These are phyloP conservation scores for Andinoacara biseriatus DNA, from an alignment of 2,113 vertebrate species.

Conservation along the genomic window DNA sequence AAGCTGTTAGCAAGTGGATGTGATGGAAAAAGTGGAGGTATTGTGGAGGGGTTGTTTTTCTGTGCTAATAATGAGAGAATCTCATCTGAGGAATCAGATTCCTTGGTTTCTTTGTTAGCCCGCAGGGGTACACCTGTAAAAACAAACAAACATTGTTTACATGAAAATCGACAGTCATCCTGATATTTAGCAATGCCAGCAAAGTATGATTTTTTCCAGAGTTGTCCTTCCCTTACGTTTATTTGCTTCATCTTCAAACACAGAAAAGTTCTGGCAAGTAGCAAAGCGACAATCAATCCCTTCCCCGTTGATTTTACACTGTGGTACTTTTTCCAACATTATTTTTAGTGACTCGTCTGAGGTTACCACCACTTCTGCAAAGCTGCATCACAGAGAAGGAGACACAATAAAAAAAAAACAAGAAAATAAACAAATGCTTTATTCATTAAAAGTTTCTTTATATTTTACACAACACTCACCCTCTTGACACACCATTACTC, in stretches of 20 bases:
- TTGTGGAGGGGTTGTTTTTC: constrained; percentile 34
- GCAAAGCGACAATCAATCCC: constrained; percentile 89
- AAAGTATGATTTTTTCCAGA: neutral
- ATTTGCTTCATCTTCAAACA: constrained; percentile 91
- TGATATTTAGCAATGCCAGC: neutral
- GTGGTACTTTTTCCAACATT: constrained; percentile 88
- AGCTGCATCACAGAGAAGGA: constrained; percentile 75
- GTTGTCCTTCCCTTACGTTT: constrained; percentile 85
- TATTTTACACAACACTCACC: constrained; percentile 79
- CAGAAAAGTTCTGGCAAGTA: constrained; percentile 87
- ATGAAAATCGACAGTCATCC: neutral
- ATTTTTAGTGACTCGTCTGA: constrained; percentile 89
- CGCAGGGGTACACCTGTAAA: constrained; percentile 85
- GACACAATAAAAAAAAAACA: neutral
- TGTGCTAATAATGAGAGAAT: constrained; percentile 71
- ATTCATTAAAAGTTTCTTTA: neutral
- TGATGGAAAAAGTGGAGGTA: constrained; percentile 55
- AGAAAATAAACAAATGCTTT: neutral
- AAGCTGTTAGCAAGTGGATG: constrained; percentile 48
- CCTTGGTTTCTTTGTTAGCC: constrained; percentile 78
- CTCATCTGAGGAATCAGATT: constrained; percentile 65
- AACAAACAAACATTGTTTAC: constrained; percentile 5
- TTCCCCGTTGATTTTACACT: constrained; percentile 88
- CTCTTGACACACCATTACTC: constrained; percentile 95
- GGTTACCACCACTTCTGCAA: constrained; percentile 89